Evolutionary conservation across 2,113 vertebrate genomes (phyloP).

Genomic region (Sylvilagus bachmani): DNA sequence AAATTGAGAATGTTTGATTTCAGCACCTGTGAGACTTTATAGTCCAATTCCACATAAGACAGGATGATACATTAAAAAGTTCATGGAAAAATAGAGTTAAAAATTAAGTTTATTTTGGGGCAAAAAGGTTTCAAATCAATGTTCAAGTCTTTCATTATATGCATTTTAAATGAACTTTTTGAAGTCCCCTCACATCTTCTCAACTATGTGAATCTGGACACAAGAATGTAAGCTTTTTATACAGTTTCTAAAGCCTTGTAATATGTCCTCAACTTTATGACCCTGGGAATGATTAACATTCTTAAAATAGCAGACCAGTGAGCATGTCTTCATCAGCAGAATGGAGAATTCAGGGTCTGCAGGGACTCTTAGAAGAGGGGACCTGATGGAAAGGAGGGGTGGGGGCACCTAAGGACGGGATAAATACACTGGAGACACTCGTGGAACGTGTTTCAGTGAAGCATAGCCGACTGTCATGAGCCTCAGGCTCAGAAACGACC

Average conservation of each 20-base stretch:
- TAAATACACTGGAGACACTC: too few relatives aligned
- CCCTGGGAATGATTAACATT: neutral
- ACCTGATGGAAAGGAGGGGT: neutral
- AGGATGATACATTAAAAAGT: too few relatives aligned
- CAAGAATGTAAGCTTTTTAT: neutral
- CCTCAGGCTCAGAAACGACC: neutral
- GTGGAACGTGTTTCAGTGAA: fast-evolving
- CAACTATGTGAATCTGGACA: neutral
- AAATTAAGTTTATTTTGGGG: too few relatives aligned
- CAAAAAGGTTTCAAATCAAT: too few relatives aligned
- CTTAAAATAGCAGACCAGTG: neutral
- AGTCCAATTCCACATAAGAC: neutral
- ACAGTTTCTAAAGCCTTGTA: neutral
- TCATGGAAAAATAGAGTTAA: too few relatives aligned
- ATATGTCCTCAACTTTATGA: neutral
- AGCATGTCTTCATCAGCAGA: neutral
- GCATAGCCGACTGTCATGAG: neutral
- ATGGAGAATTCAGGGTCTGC: neutral
- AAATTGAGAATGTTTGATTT: neutral
- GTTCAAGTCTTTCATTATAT: too few relatives aligned
- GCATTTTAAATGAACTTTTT: too few relatives aligned
- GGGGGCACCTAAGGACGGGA: too few relatives aligned
- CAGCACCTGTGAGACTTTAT: neutral
- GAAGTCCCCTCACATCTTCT: neutral
- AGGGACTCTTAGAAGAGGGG: neutral